phyloP scores from a whole-genome alignment of 2,797 vertebrate species.

The Erpetoichthys calabaricus region DNA sequence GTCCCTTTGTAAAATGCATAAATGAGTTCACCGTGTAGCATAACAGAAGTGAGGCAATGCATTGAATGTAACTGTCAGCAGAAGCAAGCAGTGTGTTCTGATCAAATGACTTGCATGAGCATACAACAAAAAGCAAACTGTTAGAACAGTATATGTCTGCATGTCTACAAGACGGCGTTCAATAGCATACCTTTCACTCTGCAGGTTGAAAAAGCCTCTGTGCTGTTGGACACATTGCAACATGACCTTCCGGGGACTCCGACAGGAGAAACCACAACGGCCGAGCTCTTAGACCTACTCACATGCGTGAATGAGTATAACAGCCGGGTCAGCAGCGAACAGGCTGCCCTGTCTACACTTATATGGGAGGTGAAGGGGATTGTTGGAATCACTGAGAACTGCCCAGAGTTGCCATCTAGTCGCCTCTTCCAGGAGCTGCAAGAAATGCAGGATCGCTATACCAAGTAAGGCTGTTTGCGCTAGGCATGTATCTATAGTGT shows the following conservation, averaged over 20 bases:
- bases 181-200: too few relatives aligned
- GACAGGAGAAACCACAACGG: slow-evolving; percentile 33
- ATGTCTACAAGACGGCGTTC: too few relatives aligned
- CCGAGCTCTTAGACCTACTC: slow-evolving; percentile 60
- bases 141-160: too few relatives aligned
- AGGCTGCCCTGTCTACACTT: slow-evolving; percentile 57
- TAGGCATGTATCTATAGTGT: too few relatives aligned
- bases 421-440: slow-evolving; percentile 57
- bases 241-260: slow-evolving; percentile 57
- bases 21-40: too few relatives aligned
- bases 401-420: slow-evolving; percentile 34
- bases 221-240: slow-evolving; percentile 65
- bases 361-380: slow-evolving; percentile 53
- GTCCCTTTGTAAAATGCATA: too few relatives aligned
- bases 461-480: slow-evolving; percentile 46
- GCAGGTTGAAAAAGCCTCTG: slow-evolving; percentile 69
- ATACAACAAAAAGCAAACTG: too few relatives aligned
- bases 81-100: too few relatives aligned
- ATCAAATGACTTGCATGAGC: too few relatives aligned
- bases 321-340: slow-evolving; percentile 63
- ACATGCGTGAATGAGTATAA: slow-evolving; percentile 51
- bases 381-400: slow-evolving; percentile 41
- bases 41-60: too few relatives aligned
- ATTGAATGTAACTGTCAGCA: too few relatives aligned
- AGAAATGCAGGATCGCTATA: slow-evolving; percentile 57